Evolutionary conservation across 2,797 vertebrate genomes (phyloP).

Genomic region (Acridotheres tristis): DNA sequence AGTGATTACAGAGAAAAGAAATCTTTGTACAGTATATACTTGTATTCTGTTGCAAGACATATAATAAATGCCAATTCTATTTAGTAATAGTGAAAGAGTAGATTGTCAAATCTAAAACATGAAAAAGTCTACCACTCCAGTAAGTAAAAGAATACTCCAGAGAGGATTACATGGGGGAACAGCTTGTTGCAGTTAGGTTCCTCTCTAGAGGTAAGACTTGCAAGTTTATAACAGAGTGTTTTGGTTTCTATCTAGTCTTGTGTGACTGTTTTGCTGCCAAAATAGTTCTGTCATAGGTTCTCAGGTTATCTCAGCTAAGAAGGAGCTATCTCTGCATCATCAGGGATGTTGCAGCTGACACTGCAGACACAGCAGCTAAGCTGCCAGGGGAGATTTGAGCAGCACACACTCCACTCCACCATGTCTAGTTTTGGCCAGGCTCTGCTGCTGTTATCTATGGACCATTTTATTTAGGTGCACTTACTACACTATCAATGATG

Average conservation of each 20-base stretch:
- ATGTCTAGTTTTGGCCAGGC: background rate
- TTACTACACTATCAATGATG: background rate
- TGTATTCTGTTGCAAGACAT: background rate
- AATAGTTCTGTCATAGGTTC: background rate
- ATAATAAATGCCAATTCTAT: conserved; percentile 3
- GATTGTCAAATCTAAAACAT: background rate
- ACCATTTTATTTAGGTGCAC: background rate
- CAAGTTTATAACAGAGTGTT: background rate
- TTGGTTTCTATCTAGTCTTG: background rate
- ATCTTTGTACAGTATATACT: background rate
- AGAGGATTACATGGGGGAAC: background rate
- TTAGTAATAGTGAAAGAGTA: background rate
- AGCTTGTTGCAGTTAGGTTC: background rate
- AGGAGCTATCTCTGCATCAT: background rate
- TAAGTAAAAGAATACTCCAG: background rate
- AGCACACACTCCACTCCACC: background rate
- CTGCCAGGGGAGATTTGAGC: background rate
- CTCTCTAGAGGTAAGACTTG: background rate
- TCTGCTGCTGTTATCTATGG: background rate
- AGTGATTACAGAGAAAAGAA: background rate
- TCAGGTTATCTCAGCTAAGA: background rate
- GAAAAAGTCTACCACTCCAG: background rate
- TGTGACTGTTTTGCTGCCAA: background rate
- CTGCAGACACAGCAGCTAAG: background rate
- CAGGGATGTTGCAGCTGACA: background rate